Percentiles rank a stretch among this genome's conserved stretches.
These are phyloP conservation scores for Therioaphis trifolii DNA, from an alignment of 2,888 invertebrate species.

Conservation along the genomic window DNA sequence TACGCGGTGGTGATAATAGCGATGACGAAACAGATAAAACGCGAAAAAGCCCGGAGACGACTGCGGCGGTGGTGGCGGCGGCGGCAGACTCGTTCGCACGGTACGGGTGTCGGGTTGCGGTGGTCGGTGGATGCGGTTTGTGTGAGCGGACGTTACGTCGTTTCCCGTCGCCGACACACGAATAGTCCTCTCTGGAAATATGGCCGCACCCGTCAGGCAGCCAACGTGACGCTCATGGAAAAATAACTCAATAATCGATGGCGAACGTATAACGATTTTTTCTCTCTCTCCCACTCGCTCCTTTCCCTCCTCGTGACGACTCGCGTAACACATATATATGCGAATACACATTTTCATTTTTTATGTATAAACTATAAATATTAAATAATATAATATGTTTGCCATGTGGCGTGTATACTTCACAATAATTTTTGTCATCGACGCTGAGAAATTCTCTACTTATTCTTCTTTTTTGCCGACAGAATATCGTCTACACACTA, in stretches of 20 bases:
- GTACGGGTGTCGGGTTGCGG: conserved; percentile 37
- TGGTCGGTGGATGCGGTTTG: conserved; percentile 56
- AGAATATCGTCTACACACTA: no score
- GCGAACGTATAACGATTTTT: conserved; percentile 51
- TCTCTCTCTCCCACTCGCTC: not conserved
- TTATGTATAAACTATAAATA: no score
- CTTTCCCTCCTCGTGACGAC: no score
- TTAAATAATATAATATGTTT: no score
- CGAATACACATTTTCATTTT: no score
- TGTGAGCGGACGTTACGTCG: conserved; percentile 56
- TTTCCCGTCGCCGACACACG: conserved; percentile 68
- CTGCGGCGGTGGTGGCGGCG: not conserved
- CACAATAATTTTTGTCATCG: no score
- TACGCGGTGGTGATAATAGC: not conserved
- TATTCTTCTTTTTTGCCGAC: no score
- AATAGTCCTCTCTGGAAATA: conserved; percentile 75
- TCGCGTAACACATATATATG: no score
- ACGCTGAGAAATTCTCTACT: no score
- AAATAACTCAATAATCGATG: conserved; percentile 48
- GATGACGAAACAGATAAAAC: not conserved
- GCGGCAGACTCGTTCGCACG: conserved; percentile 4
- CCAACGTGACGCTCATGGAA: conserved; percentile 69
- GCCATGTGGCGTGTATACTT: no score
- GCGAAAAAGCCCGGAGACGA: not conserved
- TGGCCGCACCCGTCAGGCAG: conserved; percentile 86